A percentile compares a stretch with the other conserved stretches of the same genome.
Evolutionary conservation across 2,113 vertebrate species (phyloP).

Genomic region (Copsychus sechellarum): DNA sequence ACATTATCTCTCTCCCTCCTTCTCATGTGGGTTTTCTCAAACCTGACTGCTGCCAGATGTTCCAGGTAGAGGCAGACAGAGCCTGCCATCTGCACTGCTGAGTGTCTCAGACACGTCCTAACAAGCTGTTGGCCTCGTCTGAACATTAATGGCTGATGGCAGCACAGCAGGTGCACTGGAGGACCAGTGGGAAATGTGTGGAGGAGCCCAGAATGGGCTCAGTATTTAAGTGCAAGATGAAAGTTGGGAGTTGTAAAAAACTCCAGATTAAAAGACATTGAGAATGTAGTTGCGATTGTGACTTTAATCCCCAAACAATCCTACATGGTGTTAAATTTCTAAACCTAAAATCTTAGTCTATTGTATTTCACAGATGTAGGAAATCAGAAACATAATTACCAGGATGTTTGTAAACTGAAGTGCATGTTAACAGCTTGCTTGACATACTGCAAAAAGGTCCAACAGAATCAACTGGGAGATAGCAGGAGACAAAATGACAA

Average conservation of each 20-base stretch:
- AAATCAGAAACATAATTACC: background rate
- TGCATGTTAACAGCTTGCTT: background rate
- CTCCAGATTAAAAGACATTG: background rate
- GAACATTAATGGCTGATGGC: slow-evolving; percentile 37
- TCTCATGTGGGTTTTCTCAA: slow-evolving; percentile 22
- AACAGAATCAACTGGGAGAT: background rate
- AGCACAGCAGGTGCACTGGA: slow-evolving; percentile 13
- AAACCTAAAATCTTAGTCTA: background rate
- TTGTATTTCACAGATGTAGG: background rate
- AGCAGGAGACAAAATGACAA: background rate
- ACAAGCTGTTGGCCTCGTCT: slow-evolving; percentile 1
- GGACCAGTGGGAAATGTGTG: background rate
- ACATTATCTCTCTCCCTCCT: background rate
- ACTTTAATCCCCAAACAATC: background rate
- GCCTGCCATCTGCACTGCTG: background rate
- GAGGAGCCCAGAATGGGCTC: background rate
- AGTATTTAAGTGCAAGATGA: background rate
- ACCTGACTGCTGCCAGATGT: slow-evolving; percentile 52
- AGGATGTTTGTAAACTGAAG: background rate
- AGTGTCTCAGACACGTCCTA: background rate
- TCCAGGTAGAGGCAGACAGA: slow-evolving; percentile 46
- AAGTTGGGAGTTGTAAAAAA: background rate
- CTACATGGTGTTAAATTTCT: background rate
- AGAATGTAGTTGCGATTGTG: background rate
- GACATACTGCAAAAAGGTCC: background rate